phyloP scores from a whole-genome alignment of 1,140 invertebrate species.

The Drosophila baimaii region DNA sequence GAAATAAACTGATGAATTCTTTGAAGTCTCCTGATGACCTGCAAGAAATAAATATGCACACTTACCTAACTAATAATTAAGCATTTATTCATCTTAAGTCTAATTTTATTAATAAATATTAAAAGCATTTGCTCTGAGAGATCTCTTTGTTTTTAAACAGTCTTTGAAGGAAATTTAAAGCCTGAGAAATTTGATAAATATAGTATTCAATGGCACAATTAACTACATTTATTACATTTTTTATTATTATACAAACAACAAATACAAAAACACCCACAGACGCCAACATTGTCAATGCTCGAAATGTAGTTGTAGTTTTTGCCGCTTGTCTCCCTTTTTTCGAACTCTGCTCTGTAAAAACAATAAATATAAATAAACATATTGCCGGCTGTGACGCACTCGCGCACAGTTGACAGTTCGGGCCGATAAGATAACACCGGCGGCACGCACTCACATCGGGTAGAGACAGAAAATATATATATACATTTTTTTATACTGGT shows the following conservation, averaged over 20 bases:
- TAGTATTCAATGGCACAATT: background rate
- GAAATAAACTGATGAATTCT: conserved; percentile 1
- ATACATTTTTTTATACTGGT: conserved; percentile 19
- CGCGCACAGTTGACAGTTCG: conserved; percentile 33
- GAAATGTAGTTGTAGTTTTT: conserved; percentile 1
- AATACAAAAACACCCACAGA: background rate
- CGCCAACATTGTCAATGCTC: conserved; percentile 17
- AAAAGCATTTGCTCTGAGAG: background rate
- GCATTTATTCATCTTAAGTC: no score
- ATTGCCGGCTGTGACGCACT: conserved; percentile 33
- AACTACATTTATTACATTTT: background rate
- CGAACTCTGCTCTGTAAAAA: conserved; percentile 22
- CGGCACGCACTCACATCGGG: conserved; percentile 17
- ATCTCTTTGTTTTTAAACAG: background rate
- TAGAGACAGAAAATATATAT: background rate
- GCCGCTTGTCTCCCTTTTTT: background rate
- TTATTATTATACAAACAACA: background rate
- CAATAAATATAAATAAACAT: conserved; percentile 54
- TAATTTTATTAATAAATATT: background rate
- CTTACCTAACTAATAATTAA: no score
- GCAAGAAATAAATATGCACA: no score
- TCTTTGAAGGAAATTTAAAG: background rate
- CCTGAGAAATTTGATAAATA: background rate
- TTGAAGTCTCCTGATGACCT: conserved; percentile 1
- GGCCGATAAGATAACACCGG: conserved; percentile 42